Evolutionary conservation across 2,797 vertebrate species (phyloP).

Genomic region (Peromyscus nudipes): DNA sequence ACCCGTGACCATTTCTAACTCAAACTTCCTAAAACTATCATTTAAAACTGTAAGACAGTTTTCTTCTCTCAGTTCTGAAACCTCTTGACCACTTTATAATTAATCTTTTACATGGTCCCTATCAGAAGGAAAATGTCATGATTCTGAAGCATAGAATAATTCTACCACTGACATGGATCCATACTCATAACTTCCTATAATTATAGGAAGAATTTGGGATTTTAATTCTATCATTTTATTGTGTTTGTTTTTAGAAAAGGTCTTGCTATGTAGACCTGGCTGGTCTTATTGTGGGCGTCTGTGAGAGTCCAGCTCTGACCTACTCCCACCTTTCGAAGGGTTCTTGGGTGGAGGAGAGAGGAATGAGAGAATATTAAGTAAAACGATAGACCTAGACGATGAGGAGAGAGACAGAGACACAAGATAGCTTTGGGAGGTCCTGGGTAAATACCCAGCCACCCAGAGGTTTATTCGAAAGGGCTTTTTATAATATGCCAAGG

Average conservation of each 20-base stretch:
- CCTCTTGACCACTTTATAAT: neutral
- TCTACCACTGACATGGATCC: neutral
- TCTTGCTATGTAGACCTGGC: neutral
- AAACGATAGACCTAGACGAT: too few relatives aligned
- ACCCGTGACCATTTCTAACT: neutral
- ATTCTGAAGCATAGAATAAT: neutral
- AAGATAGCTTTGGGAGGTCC: too few relatives aligned
- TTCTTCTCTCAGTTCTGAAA: conserved; percentile 30
- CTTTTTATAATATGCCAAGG: too few relatives aligned
- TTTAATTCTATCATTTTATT: neutral
- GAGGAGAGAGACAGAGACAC: too few relatives aligned
- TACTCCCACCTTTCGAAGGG: too few relatives aligned
- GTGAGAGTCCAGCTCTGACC: too few relatives aligned
- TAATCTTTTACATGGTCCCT: neutral
- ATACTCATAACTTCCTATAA: conserved; percentile 5
- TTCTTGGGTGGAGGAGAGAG: too few relatives aligned
- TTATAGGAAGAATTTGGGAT: neutral
- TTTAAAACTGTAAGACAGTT: neutral
- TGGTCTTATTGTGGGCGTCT: too few relatives aligned
- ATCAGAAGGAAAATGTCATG: neutral
- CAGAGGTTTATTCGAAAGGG: too few relatives aligned
- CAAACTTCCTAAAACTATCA: conserved; percentile 8
- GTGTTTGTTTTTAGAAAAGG: neutral
- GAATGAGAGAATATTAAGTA: too few relatives aligned
- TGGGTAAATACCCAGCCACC: too few relatives aligned